A percentile compares a stretch with the other conserved stretches of the same genome.
Conservation (phyloP, 2,113 vertebrate genomes). For the Antechinus stuartii region DNA sequence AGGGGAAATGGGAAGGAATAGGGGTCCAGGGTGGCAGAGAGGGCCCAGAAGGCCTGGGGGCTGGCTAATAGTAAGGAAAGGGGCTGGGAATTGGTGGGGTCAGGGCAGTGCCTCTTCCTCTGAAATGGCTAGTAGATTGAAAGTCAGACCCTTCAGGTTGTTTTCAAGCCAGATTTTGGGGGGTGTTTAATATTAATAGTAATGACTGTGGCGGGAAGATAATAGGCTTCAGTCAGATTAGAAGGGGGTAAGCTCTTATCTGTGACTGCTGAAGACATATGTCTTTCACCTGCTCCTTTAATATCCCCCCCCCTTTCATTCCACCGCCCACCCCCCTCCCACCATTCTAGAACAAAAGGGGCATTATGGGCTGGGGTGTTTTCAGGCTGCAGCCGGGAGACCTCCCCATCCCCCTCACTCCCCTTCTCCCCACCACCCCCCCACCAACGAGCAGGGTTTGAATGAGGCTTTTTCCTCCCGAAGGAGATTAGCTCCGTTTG, state of each 20-base stretch:
- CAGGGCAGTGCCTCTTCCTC: slow-evolving; percentile 30
- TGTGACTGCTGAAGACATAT: slow-evolving; percentile 85
- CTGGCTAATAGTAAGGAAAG: neutral
- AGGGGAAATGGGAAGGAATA: neutral
- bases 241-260: slow-evolving; percentile 90
- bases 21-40: slow-evolving; percentile 11
- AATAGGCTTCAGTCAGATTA: slow-evolving; percentile 90
- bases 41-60: slow-evolving; percentile 40
- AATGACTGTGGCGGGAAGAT: slow-evolving; percentile 90
- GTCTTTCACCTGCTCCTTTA: slow-evolving; percentile 92
- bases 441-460: slow-evolving; percentile 79
- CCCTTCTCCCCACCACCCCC: slow-evolving; percentile 70
- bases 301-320: slow-evolving; percentile 88
- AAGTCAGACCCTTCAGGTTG: slow-evolving; percentile 76
- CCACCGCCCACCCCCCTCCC: slow-evolving; percentile 85
- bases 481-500: slow-evolving; percentile 88
- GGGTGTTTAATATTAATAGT: slow-evolving; percentile 89
- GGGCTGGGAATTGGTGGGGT: neutral
- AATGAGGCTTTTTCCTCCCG: slow-evolving; percentile 86
- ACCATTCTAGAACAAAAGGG: slow-evolving; percentile 89
- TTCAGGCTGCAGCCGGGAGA: slow-evolving; percentile 87
- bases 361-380: slow-evolving; percentile 89
- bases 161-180: slow-evolving; percentile 79
- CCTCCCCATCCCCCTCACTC: slow-evolving; percentile 81
- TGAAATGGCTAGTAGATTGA: slow-evolving; percentile 15